Base-by-base conservation (phyloP, 1,140 invertebrate genomes). In the Leptonema lineaticorne region DNA sequence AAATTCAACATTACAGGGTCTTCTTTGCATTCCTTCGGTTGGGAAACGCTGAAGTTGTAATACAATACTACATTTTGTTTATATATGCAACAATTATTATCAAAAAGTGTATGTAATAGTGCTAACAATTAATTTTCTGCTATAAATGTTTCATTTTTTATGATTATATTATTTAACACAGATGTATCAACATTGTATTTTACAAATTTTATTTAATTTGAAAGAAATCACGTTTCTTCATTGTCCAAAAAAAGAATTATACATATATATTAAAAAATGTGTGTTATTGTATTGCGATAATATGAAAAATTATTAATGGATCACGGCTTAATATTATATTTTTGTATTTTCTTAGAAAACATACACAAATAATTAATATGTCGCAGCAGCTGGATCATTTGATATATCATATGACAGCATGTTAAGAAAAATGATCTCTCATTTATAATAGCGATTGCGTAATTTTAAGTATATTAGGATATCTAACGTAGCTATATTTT, bases 291-390 rank as follows among this genome's bases (percentile, higher is more conserved):
- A 29, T 50, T 28, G 45, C 26, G 28, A 14, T n/a, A 22, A 62
- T 26, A 64, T 64, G 41, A 64, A 11, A n/a, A 62, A 62, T 46
- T 59, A 67, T 56, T 59, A 62, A 53, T 67, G 64, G 63, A 69
- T 67, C 59, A 72, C 67, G 53, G 70, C 70, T 72, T 72, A 66
- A 69, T 72, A 69, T 69, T 73, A 73, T 73, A 73, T 73, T 73
- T 73, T 73, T 73, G 71, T 73, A 73, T 73, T 73, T 69, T 69
- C 65, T 56, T 73, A 73, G 71, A 67, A 73, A 69, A 69, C 70
- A 71, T 58, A 69, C 67, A 67, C 71, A 69, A 72, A 64, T 69
- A 68, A 48, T 50, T 57, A 24, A 59, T 70, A 64, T 67, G 56
- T 67, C 56, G 9, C 20, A 16, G n/a, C 9, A 20, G 28, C 11